phyloP scores from a whole-genome alignment of 2,888 invertebrate genomes.

The Mamestra brassicae region DNA sequence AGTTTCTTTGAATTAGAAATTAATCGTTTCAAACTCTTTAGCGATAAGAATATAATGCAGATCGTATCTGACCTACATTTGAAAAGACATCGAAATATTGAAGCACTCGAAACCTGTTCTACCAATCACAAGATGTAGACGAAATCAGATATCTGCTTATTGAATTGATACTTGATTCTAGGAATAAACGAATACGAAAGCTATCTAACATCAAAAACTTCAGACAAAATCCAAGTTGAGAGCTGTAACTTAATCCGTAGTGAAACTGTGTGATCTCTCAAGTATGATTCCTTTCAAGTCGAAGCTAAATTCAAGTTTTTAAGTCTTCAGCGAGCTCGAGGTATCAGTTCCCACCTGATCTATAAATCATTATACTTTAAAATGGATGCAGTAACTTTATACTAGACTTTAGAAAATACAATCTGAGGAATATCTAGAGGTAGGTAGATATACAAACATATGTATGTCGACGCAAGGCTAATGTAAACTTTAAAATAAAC shows the following conservation, averaged over 20 bases:
- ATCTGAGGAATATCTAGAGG: background rate
- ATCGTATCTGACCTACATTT: background rate
- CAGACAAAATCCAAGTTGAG: constrained; percentile 33
- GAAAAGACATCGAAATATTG: background rate
- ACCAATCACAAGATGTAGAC: background rate
- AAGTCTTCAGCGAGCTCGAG: constrained; percentile 25
- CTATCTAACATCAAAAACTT: constrained; percentile 33
- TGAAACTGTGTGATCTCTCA: constrained; percentile 50
- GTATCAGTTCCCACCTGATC: constrained; percentile 35
- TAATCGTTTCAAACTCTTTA: background rate
- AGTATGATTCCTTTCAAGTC: constrained; percentile 52
- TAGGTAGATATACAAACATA: background rate
- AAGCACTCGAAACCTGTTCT: constrained; percentile 1
- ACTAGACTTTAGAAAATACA: constrained; percentile 1
- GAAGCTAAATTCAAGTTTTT: constrained; percentile 36
- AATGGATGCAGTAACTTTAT: constrained; percentile 18
- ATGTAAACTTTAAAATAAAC: no score
- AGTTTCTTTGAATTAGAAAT: constrained; percentile 17
- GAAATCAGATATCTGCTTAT: constrained; percentile 7
- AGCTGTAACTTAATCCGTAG: constrained; percentile 42
- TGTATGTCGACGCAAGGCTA: no score
- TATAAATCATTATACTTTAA: constrained; percentile 23
- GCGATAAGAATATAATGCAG: constrained; percentile 3
- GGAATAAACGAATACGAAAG: constrained; percentile 29
- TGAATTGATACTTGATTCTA: constrained; percentile 6